These are phyloP conservation scores for Tetranychus cinnabarinus DNA, from an alignment of 1,140 invertebrate species.

Conservation along the genomic window DNA sequence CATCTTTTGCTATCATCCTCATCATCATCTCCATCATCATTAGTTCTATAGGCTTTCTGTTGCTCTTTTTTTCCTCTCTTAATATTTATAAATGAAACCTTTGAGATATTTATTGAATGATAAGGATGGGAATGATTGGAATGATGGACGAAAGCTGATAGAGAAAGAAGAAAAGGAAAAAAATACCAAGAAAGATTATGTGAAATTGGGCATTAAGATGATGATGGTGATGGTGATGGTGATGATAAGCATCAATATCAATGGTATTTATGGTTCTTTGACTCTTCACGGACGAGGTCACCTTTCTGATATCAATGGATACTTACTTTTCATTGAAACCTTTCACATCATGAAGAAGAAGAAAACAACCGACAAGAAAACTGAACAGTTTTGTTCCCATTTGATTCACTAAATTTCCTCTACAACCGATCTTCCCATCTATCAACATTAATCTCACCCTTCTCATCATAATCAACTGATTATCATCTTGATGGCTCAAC, in stretches of 20 bases:
- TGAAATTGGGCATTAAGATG: not conserved
- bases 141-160: not conserved
- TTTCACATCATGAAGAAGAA: too few species aligned
- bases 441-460: too few species aligned
- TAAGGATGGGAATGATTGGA: constrained; percentile 5
- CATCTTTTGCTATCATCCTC: not conserved
- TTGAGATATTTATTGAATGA: not conserved
- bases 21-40: not conserved
- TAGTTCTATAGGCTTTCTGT: not conserved
- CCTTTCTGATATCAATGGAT: not conserved
- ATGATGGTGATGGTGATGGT: not conserved
- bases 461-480: too few species aligned
- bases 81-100: not conserved
- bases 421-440: too few species aligned
- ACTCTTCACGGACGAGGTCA: not conserved
- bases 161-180: not conserved
- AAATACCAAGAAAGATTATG: not conserved
- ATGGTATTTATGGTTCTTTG: not conserved
- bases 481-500: too few species aligned
- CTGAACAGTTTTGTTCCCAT: too few species aligned
- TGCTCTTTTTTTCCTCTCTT: not conserved
- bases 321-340: too few species aligned
- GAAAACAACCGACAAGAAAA: too few species aligned
- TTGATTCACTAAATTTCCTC: too few species aligned
- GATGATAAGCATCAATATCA: not conserved